Percentiles rank a stretch among this genome's conserved stretches.
phyloP scores from a whole-genome alignment of 2,113 vertebrate genomes.

The Dendropsophus ebraccatus region DNA sequence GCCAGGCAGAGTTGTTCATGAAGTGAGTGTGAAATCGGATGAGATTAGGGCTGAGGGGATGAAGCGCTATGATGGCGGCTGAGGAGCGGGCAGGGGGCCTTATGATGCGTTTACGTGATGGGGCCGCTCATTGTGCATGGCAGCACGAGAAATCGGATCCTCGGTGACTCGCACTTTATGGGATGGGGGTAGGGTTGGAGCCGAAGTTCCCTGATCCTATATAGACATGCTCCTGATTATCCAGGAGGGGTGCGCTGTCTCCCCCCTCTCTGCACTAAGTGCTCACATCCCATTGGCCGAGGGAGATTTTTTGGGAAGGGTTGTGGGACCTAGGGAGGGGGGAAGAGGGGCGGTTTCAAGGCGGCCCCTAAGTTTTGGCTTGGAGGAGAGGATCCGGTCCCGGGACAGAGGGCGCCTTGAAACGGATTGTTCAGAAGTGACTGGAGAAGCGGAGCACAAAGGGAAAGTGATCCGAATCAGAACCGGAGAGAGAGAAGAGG shows the following conservation, averaged over 20 bases:
- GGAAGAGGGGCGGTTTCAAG: constrained; percentile 50
- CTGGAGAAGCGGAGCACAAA: constrained; percentile 51
- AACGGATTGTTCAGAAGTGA: constrained; percentile 43
- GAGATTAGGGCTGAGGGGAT: constrained; percentile 13
- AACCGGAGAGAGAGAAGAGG: constrained; percentile 33
- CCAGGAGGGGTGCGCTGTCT: constrained; percentile 25
- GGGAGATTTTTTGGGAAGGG: constrained; percentile 52
- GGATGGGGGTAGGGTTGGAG: constrained; percentile 49
- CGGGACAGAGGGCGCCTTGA: constrained; percentile 57
- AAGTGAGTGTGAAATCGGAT: constrained; percentile 48
- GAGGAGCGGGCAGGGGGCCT: neutral
- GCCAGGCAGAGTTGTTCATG: neutral
- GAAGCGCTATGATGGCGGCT: neutral
- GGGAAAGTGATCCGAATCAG: constrained; percentile 55
- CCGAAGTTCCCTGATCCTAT: constrained; percentile 44
- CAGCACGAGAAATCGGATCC: constrained; percentile 30
- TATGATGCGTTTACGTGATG: neutral
- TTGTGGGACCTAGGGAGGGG: constrained; percentile 41
- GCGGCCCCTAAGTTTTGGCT: constrained; percentile 28
- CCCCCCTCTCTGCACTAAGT: constrained; percentile 16
- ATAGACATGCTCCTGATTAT: constrained; percentile 58
- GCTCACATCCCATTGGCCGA: constrained; percentile 43
- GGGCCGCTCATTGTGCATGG: neutral
- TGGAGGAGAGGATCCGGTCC: constrained; percentile 34
- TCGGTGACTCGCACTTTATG: constrained; percentile 34